A percentile compares a stretch with the other conserved stretches of the same genome.
Evolutionary conservation across 1,140 invertebrate genomes (phyloP).

Genomic region (Zaprionus tsacasi): DNA sequence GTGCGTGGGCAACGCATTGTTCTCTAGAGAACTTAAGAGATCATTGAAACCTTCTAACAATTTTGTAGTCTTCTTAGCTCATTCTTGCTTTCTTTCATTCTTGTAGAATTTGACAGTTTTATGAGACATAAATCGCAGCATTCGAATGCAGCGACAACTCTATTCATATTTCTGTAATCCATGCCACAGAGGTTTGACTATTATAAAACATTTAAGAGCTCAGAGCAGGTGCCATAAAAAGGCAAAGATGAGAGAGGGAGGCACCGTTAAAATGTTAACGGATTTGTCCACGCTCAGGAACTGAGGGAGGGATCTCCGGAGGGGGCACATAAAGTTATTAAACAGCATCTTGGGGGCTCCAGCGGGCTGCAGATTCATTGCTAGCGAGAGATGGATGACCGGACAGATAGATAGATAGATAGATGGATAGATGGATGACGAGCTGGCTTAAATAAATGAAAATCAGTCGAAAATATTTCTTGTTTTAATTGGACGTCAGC

Average conservation of each 20-base stretch:
- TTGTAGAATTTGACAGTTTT: conserved; percentile 45
- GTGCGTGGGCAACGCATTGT: conserved; percentile 17
- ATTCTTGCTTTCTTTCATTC: conserved; percentile 22
- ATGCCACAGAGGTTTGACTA: conserved; percentile 1
- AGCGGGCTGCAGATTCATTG: conserved; percentile 12
- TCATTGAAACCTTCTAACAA: neutral
- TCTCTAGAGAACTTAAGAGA: neutral
- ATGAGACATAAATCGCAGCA: conserved; percentile 34
- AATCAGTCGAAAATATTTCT: conserved; percentile 62
- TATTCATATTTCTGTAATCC: conserved; percentile 37
- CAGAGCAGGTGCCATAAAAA: conserved; percentile 40
- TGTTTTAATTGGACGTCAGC: conserved; percentile 73
- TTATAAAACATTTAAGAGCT: conserved; percentile 29
- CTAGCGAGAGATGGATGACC: conserved; percentile 8
- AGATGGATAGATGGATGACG: conserved; percentile 7
- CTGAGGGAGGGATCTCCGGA: neutral
- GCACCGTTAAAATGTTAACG: conserved; percentile 27
- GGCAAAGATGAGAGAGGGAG: too few relatives aligned
- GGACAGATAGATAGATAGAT: conserved; percentile 5
- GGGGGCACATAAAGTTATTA: conserved; percentile 41
- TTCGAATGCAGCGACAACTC: conserved; percentile 44
- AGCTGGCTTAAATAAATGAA: conserved; percentile 31
- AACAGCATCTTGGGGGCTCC: conserved; percentile 36
- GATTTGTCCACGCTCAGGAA: too few relatives aligned
- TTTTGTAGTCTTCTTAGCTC: conserved; percentile 13